Evolutionary conservation across 1,140 invertebrate species (phyloP), one percentile per base, ranked within the genome.

Genomic region (Nasonia longicornis): DNA sequence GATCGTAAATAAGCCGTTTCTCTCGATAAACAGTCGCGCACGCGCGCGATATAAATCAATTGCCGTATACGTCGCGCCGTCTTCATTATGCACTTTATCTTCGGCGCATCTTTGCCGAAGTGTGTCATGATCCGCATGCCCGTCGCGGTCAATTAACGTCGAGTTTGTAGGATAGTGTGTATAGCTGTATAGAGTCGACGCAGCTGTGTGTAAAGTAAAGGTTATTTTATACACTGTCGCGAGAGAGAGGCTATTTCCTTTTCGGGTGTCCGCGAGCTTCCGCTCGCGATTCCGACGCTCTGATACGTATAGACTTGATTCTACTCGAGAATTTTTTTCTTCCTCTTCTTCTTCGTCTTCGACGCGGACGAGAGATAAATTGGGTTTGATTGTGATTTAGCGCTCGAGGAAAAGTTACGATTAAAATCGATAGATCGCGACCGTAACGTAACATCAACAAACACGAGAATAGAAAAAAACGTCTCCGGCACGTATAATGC

Each of bases 121-220:
- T 86, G 77, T 86, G 85, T 86, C 85, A 85, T 22, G 31, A 58
- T 58, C 52, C 16, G 52, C 6, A 70, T 31, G 73, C 45, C 82
- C 82, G 69, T 81, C 80, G 83, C 80, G 81, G 84, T 85, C 86
- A 86, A 86, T 86, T 86, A 86, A 83, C 83, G 84, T 83, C 80
- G 52, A 7, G 52, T 20, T 58, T 77, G 26, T 52, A 35, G 31
- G 2, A 6, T 35, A 35, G 31, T 35, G 4, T 35, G 4, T 35
- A 35, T 35, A 35, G 31, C 31, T 35, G 0, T 35, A 35, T 35
- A 35, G 3, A 72, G 72, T 80, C 35, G 14, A 12, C 69, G 11
- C 6, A 1, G 67, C 20, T n/a, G 26, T 63, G 26, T 26, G 1
- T 26, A 26, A 26, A 26, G 26, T 52, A 38, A 35, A 35, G 31